Percentiles rank a stretch among this genome's conserved stretches.
Evolutionary conservation across 2,888 invertebrate species (phyloP).

Genomic region (Amphipyra tragopoginis): DNA sequence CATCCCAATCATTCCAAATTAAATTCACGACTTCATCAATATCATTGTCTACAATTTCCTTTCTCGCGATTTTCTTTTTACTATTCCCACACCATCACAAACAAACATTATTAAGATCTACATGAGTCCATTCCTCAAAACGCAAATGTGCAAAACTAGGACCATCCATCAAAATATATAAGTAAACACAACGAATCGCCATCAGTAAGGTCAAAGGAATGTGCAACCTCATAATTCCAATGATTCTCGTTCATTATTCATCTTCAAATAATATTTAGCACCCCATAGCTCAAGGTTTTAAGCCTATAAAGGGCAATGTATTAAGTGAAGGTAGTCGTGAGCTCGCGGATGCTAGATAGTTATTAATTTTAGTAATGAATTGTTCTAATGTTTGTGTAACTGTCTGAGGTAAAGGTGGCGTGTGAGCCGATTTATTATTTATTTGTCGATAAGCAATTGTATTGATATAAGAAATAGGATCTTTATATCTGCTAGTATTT

Average conservation of each 20-base stretch:
- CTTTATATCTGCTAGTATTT: too few relatives aligned
- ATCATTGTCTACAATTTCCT: not conserved
- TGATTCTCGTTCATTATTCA: conserved; percentile 85
- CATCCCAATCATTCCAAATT: not conserved
- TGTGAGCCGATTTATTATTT: not conserved
- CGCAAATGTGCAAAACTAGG: conserved; percentile 56
- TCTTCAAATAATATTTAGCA: conserved; percentile 88
- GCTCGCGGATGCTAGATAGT: conserved; percentile 27
- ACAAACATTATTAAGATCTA: conserved; percentile 51
- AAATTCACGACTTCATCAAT: conserved; percentile 27
- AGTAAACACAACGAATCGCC: conserved; percentile 65
- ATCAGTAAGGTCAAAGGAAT: conserved; percentile 79
- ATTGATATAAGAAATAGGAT: too few relatives aligned
- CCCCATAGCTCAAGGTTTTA: conserved; percentile 84
- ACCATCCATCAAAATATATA: conserved; percentile 57
- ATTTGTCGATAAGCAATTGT: not conserved
- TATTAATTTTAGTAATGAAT: conserved; percentile 54
- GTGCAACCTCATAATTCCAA: conserved; percentile 86
- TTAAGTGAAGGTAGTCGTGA: conserved; percentile 56
- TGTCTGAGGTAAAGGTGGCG: conserved; percentile 5
- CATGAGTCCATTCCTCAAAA: conserved; percentile 48
- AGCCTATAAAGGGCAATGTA: conserved; percentile 63
- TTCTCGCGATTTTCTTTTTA: conserved; percentile 17
- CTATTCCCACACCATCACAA: conserved; percentile 24
- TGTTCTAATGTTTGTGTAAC: conserved; percentile 34